Evolutionary conservation across 2,113 vertebrate species (phyloP).

Genomic region (Apus apus): DNA sequence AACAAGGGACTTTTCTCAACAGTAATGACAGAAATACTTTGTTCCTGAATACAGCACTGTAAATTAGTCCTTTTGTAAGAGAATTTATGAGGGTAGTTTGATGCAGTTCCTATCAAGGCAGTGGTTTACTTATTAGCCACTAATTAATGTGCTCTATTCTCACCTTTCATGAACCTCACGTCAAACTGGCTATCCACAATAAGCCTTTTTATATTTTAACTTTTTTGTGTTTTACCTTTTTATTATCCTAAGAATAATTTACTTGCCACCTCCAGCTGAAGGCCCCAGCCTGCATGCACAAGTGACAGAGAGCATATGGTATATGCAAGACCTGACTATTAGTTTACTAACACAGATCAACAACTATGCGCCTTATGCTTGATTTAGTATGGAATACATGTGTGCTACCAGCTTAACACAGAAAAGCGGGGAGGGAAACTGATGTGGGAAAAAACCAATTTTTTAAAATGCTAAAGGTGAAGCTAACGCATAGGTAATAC

Average conservation of each 20-base stretch:
- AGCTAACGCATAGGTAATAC: background rate
- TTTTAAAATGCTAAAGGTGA: background rate
- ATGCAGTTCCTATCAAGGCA: slow-evolving; percentile 17
- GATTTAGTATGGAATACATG: background rate
- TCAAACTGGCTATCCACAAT: background rate
- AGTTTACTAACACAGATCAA: background rate
- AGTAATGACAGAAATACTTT: slow-evolving; percentile 49
- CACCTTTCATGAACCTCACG: slow-evolving; percentile 38
- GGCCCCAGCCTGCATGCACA: background rate
- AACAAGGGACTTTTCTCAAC: slow-evolving; percentile 39
- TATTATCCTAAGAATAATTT: slow-evolving; percentile 26
- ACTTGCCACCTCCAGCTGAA: background rate
- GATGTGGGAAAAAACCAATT: background rate
- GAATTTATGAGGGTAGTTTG: background rate
- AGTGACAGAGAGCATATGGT: background rate
- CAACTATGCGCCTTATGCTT: background rate
- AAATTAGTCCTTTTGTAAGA: slow-evolving; percentile 51
- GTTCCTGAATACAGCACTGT: slow-evolving; percentile 1
- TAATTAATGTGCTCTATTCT: slow-evolving; percentile 31
- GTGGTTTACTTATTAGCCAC: slow-evolving; percentile 45
- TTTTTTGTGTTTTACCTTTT: slow-evolving; percentile 37
- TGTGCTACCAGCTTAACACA: background rate
- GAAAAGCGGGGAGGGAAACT: background rate
- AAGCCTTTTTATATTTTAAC: slow-evolving; percentile 1
- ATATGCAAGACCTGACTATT: background rate